Evolutionary conservation across 1,140 invertebrate species (phyloP), one percentile per base, ranked within the genome.

Genomic region (Drosophila athabasca): DNA sequence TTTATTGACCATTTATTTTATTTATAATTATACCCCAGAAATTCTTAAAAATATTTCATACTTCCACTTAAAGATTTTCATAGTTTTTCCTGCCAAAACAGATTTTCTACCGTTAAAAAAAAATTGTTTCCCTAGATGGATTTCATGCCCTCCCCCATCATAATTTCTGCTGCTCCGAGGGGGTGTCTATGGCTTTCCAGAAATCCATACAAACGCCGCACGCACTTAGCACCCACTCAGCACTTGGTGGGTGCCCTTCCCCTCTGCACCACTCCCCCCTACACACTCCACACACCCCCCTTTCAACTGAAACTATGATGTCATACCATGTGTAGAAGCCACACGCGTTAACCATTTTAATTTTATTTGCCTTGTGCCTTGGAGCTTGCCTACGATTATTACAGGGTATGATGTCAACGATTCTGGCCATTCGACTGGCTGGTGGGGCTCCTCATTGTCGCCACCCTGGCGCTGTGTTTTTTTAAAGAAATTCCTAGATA

Each of bases 151-250:
- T 29, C 51, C 17, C 9, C 15, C 51, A 6, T 39, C 24, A 39
- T 13, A 19, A 8, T 11, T 39, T 53, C 51, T 13, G 15, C 13
- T 53, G 51, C 9, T 35, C 39, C 39, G 3, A 13, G 48, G 51
- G 31, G 51, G 31, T 39, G 51, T 39, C 45, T 6, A 9, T 66
- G 31, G 46, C 55, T 70, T 0, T 19, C 35, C 58, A 35, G 17
- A 50, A 58, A 61, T 57, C n/a, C 41, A 53, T 49, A 48, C 43
- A 62, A 24, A 55, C 35, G 35, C 71, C 60, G 50, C 64, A 83
- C 80, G 70, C 80, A 83, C 75, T 82, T 82, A 62, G 29, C 80
- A 79, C 72, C 62, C 80, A 83, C 76, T 83, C 79, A 71, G 78
- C 79, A 81, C 68, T 81, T 49, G 51, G 11, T 15, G n/a, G 51